phyloP scores from a whole-genome alignment of 2,113 vertebrate genomes.

The Nothobranchius furzeri region DNA sequence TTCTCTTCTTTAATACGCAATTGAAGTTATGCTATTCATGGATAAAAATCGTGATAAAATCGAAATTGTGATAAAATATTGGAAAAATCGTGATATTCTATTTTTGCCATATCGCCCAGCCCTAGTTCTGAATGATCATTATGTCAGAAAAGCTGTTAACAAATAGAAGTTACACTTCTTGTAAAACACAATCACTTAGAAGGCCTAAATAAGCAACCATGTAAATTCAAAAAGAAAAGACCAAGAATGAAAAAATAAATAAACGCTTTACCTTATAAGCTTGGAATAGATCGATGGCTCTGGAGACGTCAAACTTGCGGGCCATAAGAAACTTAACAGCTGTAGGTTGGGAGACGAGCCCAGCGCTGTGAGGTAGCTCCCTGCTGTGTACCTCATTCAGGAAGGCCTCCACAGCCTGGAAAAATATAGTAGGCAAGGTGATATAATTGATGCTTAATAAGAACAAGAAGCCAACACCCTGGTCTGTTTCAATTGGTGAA shows the following conservation, averaged over 20 bases:
- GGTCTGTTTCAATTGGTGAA: not conserved
- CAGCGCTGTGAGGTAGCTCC: slow-evolving; percentile 80
- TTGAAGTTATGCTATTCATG: too few relatives aligned
- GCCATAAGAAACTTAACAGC: slow-evolving; percentile 87
- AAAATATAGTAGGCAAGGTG: not conserved
- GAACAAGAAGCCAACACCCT: not conserved
- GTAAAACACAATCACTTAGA: too few relatives aligned
- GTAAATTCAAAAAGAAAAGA: not conserved
- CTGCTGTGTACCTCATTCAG: slow-evolving; percentile 76
- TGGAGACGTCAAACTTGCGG: slow-evolving; percentile 83
- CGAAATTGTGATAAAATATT: too few relatives aligned
- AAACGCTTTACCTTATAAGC: slow-evolving; percentile 79
- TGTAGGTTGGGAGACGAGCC: slow-evolving; percentile 81
- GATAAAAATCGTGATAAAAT: too few relatives aligned
- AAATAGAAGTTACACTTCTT: too few relatives aligned
- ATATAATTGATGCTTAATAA: not conserved
- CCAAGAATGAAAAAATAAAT: not conserved
- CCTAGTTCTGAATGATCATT: too few relatives aligned
- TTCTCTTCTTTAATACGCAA: too few relatives aligned
- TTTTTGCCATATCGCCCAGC: too few relatives aligned
- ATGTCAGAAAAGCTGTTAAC: too few relatives aligned
- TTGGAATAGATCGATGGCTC: slow-evolving; percentile 84
- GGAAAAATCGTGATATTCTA: too few relatives aligned
- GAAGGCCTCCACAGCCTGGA: slow-evolving; percentile 83
- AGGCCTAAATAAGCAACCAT: not conserved